These are phyloP conservation scores for Chymomyza amoena DNA, from an alignment of 2,888 invertebrate species.

Conservation along the genomic window DNA sequence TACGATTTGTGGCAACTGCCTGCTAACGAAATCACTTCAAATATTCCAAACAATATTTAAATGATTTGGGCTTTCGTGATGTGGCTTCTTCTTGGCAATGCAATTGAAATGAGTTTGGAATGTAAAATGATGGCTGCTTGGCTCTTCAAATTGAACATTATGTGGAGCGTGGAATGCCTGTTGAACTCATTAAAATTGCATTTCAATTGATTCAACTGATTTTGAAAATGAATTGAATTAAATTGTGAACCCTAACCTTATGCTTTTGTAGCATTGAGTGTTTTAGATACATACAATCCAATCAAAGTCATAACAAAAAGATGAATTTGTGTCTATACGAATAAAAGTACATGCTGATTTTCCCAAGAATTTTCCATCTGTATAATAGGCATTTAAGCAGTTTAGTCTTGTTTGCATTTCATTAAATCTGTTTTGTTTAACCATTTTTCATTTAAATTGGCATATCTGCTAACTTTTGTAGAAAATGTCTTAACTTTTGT, in stretches of 20 bases:
- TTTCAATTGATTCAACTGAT: conserved; percentile 35
- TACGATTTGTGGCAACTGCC: background rate
- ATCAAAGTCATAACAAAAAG: background rate
- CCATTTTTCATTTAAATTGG: background rate
- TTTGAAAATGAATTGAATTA: background rate
- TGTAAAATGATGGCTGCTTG: background rate
- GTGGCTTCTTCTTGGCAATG: background rate
- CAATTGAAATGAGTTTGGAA: conserved; percentile 1
- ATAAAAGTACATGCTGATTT: background rate
- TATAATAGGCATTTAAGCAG: background rate
- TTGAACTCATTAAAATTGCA: conserved; percentile 43
- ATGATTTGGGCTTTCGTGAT: conserved; percentile 1
- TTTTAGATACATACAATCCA: background rate
- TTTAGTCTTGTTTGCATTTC: background rate
- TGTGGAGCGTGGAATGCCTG: conserved; percentile 29
- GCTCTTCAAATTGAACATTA: conserved; percentile 1
- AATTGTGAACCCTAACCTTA: background rate
- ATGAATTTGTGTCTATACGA: background rate
- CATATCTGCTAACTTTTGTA: no score
- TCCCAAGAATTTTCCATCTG: background rate
- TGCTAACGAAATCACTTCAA: background rate
- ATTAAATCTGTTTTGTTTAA: background rate
- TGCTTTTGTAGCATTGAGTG: background rate
- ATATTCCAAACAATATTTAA: conserved; percentile 2
- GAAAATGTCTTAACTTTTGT: no score